These are phyloP conservation scores for Sepiola atlantica DNA, from an alignment of 2,888 invertebrate genomes.

Conservation along the genomic window DNA sequence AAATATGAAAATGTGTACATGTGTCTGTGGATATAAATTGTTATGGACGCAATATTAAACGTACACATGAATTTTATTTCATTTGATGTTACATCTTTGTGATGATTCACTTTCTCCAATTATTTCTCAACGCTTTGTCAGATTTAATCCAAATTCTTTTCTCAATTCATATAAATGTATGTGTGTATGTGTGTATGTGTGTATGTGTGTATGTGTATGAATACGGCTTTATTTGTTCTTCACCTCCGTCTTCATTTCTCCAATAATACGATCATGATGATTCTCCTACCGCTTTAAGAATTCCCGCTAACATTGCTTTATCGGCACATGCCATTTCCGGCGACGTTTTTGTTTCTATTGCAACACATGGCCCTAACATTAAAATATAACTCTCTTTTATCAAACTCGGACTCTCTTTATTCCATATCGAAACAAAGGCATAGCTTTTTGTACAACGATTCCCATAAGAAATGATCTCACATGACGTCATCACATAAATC, in stretches of 20 bases:
- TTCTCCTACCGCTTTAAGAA: background rate
- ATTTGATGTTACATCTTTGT: background rate
- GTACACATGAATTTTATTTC: no score
- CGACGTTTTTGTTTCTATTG: background rate
- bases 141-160: background rate
- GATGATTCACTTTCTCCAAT: background rate
- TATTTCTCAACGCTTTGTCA: background rate
- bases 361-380: background rate
- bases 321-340: background rate
- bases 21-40: no score
- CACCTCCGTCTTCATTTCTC: background rate
- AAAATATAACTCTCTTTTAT: background rate
- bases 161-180: background rate
- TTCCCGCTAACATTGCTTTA: constrained; percentile 4
- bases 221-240: background rate
- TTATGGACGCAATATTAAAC: no score
- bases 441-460: background rate
- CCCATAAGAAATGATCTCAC: background rate
- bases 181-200: background rate
- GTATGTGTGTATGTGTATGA: background rate
- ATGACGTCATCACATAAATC: background rate
- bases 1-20: no score
- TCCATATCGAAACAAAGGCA: background rate
- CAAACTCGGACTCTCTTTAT: background rate
- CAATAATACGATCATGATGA: background rate